Evolutionary conservation across 2,113 vertebrate species (phyloP).

Genomic region (Sphyrna mokarran): DNA sequence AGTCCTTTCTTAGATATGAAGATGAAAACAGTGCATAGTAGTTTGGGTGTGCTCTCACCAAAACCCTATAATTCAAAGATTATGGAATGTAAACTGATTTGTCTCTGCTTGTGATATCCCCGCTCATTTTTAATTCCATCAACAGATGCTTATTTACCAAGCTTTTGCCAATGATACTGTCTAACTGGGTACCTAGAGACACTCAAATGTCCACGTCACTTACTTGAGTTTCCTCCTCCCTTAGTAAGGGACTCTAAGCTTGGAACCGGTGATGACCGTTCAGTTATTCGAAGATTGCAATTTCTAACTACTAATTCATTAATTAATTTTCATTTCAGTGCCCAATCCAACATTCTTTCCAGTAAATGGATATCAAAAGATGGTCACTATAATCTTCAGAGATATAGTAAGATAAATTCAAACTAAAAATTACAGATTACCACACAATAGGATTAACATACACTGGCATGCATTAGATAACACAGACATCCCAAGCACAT

Average conservation of each 20-base stretch:
- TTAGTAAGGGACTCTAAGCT: neutral
- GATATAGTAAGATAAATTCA: neutral
- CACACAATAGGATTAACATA: neutral
- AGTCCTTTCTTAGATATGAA: too few relatives aligned
- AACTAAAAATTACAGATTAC: neutral
- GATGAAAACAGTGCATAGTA: too few relatives aligned
- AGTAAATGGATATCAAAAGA: neutral
- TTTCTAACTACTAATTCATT: neutral
- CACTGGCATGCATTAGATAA: neutral
- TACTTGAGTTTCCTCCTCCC: neutral
- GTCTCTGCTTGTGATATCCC: neutral
- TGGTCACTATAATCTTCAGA: neutral
- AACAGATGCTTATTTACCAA: neutral
- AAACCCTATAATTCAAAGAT: neutral
- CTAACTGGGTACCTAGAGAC: neutral
- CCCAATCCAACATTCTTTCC: neutral
- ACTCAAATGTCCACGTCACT: neutral
- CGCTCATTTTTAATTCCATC: neutral
- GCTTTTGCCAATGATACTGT: neutral
- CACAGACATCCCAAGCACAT: neutral
- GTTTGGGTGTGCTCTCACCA: neutral
- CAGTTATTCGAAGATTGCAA: neutral
- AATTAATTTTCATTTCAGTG: neutral
- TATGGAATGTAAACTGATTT: neutral
- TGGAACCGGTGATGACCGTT: neutral